These are phyloP conservation scores for Drosophila robusta DNA, from an alignment of 2,888 invertebrate species.

Conservation along the genomic window DNA sequence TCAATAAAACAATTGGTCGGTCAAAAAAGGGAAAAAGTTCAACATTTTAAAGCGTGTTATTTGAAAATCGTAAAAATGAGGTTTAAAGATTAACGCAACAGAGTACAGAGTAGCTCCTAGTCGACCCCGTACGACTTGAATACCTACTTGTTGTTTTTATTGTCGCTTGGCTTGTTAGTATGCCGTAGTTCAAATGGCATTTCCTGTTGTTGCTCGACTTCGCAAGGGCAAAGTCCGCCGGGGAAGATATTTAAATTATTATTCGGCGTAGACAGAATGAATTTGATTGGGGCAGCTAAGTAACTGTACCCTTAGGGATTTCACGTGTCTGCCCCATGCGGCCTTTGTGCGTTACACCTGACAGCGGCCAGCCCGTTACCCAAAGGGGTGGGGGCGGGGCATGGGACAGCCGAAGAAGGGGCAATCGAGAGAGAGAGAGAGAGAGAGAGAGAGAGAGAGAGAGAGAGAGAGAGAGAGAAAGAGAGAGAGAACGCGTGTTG, in stretches of 20 bases:
- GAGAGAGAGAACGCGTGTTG: background rate
- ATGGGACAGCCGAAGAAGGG: background rate
- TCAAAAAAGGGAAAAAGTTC: too few species aligned
- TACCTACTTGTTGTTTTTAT: conserved; percentile 17
- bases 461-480: background rate
- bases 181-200: conserved; percentile 72
- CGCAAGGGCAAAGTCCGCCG: conserved; percentile 31
- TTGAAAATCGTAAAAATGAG: too few species aligned
- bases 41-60: too few species aligned
- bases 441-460: background rate
- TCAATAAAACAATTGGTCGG: too few species aligned
- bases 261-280: conserved; percentile 61
- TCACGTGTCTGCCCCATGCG: conserved; percentile 19
- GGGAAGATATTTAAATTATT: conserved; percentile 74
- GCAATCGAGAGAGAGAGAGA: background rate
- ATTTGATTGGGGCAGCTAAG: conserved; percentile 72
- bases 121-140: background rate
- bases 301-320: conserved; percentile 55
- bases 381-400: background rate
- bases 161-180: conserved; percentile 68
- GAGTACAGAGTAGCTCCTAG: background rate
- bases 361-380: conserved; percentile 1
- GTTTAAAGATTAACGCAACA: too few species aligned
- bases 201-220: conserved; percentile 54
- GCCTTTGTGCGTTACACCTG: conserved; percentile 9